phyloP scores from a whole-genome alignment of 2,113 vertebrate species.

The Cariama cristata region DNA sequence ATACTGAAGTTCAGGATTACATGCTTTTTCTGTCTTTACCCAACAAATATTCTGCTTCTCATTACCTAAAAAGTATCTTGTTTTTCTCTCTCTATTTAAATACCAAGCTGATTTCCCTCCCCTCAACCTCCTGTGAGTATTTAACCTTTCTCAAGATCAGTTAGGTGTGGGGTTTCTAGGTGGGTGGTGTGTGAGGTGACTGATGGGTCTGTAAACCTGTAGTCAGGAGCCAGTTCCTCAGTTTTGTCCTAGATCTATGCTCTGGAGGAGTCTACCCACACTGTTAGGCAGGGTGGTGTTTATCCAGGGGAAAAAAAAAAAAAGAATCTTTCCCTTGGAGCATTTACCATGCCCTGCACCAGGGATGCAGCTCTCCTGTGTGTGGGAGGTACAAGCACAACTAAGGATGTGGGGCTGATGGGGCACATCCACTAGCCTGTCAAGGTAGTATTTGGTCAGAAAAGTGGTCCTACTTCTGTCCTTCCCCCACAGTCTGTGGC shows the following conservation, averaged over 20 bases:
- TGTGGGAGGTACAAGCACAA: not conserved
- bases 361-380: not conserved
- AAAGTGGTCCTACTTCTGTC: not conserved
- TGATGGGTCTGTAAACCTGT: not conserved
- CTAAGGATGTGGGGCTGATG: not conserved
- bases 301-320: not conserved
- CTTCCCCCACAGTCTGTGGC: not conserved
- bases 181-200: not conserved
- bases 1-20: not conserved
- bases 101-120: not conserved
- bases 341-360: not conserved
- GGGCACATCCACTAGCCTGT: not conserved
- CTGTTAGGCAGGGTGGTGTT: not conserved
- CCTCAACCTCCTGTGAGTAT: not conserved
- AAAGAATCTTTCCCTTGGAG: not conserved
- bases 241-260: not conserved
- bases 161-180: not conserved
- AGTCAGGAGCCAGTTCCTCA: not conserved
- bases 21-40: not conserved
- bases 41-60: not conserved
- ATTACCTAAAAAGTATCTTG: not conserved
- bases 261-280: not conserved
- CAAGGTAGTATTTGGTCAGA: not conserved
- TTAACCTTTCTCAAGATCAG: not conserved
- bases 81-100: not conserved